Base-by-base conservation (phyloP, 2,113 vertebrate species). In the Odocoileus hemionus region DNA sequence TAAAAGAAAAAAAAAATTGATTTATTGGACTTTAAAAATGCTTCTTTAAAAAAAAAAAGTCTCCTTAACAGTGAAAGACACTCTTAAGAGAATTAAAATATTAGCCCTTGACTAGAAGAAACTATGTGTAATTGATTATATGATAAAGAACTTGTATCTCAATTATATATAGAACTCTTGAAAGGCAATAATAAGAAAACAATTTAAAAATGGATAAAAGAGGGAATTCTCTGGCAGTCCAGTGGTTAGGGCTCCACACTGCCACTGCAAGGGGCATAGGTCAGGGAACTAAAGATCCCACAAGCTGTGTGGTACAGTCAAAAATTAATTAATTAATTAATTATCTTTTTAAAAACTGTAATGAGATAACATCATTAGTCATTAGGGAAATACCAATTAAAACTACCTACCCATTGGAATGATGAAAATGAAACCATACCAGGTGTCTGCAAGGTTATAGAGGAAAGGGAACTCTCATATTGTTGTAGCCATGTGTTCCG, bases 181-280 rank as follows among this genome's bases (percentile, higher is more conserved):
- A 84, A 88, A 85, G 43, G 55, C 50, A 84, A 78, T 45, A n/a
- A 87, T n/a, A 88, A 60, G 79, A 91, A 55, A 93, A 58, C 12
- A 83, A 45, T 45, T 85, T 54, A 64, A 45, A 91, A 86, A 43
- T n/a, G 58, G n/a, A 47, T 80, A 43, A 90, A 61, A 55, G 5
- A 79, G 76, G 43, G 43, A 47, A 79, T 47, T 79, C 26, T 16
- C 26, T 79, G 43, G 43, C 43, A 30, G 1, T 1, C 76, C 76
- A 17, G 43, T 79, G 15, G 43, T 79, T 47, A 79, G 15, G 43
- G 43, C 26, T 30, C 14, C 76, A 30, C 13, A 0, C 7, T 17
- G 2, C 43, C 76, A 78, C 26, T 79, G 26, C 76, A 79, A 26
- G 26, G 43, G 7, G 43, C 26, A 47, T 79, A 28, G 25, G 14